These are phyloP conservation scores for Drosophila ogumai DNA, from an alignment of 1,140 invertebrate genomes.

Conservation along the genomic window DNA sequence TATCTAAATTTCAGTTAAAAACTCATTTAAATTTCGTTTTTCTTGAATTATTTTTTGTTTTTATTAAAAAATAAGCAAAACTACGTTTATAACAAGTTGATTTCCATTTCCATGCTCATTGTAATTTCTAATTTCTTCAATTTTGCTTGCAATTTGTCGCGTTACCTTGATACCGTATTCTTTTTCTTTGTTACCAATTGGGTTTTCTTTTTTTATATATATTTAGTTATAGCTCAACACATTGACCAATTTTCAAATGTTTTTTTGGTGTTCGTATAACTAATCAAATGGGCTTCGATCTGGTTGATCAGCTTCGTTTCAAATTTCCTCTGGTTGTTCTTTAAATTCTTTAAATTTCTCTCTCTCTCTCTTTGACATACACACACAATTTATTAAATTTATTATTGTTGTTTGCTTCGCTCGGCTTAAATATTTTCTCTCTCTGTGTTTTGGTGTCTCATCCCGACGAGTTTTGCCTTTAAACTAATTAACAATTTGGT, in stretches of 20 bases:
- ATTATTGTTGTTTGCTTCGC: conserved; percentile 81
- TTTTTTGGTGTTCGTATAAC: conserved; percentile 63
- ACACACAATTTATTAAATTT: conserved; percentile 78
- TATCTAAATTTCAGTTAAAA: background rate
- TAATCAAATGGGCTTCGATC: conserved; percentile 69
- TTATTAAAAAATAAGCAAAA: conserved; percentile 85
- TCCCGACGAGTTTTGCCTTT: conserved; percentile 60
- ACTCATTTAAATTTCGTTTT: conserved; percentile 26
- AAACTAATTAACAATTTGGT: conserved; percentile 81
- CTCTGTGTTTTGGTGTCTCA: conserved; percentile 36
- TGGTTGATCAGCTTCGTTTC: conserved; percentile 52
- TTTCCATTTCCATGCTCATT: conserved; percentile 74
- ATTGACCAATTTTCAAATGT: conserved; percentile 63
- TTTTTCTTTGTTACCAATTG: conserved; percentile 30
- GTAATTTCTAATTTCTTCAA: conserved; percentile 57
- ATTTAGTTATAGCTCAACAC: conserved; percentile 42
- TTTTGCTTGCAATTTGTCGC: conserved; percentile 63
- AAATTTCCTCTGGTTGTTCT: conserved; percentile 48
- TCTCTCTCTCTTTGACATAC: conserved; percentile 43
- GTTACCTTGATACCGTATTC: conserved; percentile 39
- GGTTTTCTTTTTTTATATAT: conserved; percentile 25
- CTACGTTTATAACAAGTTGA: conserved; percentile 85
- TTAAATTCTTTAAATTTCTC: conserved; percentile 80
- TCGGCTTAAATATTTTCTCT: conserved; percentile 68
- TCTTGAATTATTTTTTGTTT: conserved; percentile 81